phyloP scores from a whole-genome alignment of 2,888 invertebrate genomes.

The Pollenia angustigena region DNA sequence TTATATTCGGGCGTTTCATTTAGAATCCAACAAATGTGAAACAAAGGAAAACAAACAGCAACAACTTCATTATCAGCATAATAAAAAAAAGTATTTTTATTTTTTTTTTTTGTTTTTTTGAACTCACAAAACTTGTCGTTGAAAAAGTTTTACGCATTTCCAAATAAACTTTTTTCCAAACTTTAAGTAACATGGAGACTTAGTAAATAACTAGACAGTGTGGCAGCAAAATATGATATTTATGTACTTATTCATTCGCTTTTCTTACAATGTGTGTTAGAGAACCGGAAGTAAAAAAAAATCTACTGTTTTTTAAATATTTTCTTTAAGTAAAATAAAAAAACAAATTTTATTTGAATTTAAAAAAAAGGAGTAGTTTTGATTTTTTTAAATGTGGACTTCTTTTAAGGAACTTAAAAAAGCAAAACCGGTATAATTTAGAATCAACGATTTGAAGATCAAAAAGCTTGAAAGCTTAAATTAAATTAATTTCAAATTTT shows the following conservation, averaged over 20 bases:
- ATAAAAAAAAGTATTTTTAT: conserved; percentile 1
- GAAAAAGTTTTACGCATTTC: conserved; percentile 56
- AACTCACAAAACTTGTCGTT: conserved; percentile 22
- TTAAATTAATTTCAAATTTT: too few species aligned
- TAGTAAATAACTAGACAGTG: conserved; percentile 49
- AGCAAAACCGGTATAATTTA: too few species aligned
- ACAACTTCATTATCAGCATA: conserved; percentile 2
- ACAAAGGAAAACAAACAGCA: conserved; percentile 27
- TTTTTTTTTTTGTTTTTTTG: background rate
- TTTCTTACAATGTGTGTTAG: background rate
- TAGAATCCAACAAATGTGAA: conserved; percentile 48
- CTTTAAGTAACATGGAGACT: conserved; percentile 9
- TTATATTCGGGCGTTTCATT: conserved; percentile 28
- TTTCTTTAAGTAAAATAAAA: background rate
- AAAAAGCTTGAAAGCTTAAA: too few species aligned
- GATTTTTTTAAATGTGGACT: too few species aligned
- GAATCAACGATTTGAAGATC: too few species aligned
- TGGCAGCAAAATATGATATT: conserved; percentile 50
- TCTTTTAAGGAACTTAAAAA: too few species aligned
- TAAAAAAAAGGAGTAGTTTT: too few species aligned
- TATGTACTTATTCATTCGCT: background rate
- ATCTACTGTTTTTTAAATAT: background rate
- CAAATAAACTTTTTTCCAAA: conserved; percentile 51
- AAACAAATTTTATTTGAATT: too few species aligned
- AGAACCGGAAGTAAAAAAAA: conserved; percentile 37